Base-by-base conservation (phyloP, 1,140 invertebrate species). In the Grapholita molesta region DNA sequence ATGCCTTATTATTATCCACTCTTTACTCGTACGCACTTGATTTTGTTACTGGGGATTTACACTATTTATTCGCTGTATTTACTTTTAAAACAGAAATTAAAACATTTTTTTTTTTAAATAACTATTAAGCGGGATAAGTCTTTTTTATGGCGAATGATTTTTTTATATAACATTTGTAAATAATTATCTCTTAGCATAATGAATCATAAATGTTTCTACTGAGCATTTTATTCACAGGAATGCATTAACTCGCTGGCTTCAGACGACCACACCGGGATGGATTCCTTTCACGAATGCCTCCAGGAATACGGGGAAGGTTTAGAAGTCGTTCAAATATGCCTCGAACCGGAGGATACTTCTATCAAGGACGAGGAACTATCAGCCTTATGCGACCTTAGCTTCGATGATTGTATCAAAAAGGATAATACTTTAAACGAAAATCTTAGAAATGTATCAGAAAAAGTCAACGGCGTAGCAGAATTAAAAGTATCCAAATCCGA, bases 231-330 rank as follows among this genome's bases (percentile, higher is more conserved):
- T 78, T 82, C 82, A 78, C 70, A 93, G 91, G 92, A 93, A 83
- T 92, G 85, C 72, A 82, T 92, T 21, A 92, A 93, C 74, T 92
- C 91, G 1, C 86, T 93, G 21, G 93, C 91, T 7, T 92, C 93
- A 11, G 93, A 94, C 57, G 93, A 94, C 71, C 93, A 94, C 68
- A 94, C 93, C 1, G 93, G 93, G 28, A 90, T 94, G 78, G 93
- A 94, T 69, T 94, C 93, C 21, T 94, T 93, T 69, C 93, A 94
- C 75, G 93, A 94, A 81, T 94, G 93, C 70, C 89, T 94, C 28
- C 93, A 94, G 82, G 93, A 94, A 74, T 94, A 94, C 74, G 93
- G 93, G n/a, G 93, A 94, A 76, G 93, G 93, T 52, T 70, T 94
- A 48, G 92, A 94, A 82, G 93, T 93, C 3, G 92, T 94, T 9